A percentile compares a stretch with the other conserved stretches of the same genome.
These are phyloP conservation scores for Drosophila nigrodunni DNA, from an alignment of 1,140 invertebrate species.

Conservation along the genomic window DNA sequence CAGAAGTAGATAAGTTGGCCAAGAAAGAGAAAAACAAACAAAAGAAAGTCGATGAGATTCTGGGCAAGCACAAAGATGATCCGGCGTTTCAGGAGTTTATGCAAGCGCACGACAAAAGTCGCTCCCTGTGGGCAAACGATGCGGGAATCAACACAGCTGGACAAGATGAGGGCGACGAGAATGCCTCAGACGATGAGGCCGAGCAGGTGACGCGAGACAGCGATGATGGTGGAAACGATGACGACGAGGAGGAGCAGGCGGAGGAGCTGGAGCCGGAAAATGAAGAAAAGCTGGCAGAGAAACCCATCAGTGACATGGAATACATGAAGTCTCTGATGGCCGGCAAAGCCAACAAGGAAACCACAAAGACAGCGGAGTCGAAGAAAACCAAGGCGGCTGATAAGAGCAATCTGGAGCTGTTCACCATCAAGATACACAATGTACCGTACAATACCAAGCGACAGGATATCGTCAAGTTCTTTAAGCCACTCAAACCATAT, in stretches of 20 bases:
- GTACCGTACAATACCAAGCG: constrained; percentile 81
- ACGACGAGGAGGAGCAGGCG: constrained; percentile 64
- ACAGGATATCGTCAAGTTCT: constrained; percentile 88
- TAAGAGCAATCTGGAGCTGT: constrained; percentile 85
- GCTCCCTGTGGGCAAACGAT: constrained; percentile 91
- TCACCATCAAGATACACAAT: constrained; percentile 85
- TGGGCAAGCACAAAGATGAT: constrained; percentile 93
- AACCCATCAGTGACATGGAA: constrained; percentile 90
- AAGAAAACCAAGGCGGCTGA: constrained; percentile 24
- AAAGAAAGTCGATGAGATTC: constrained; percentile 87
- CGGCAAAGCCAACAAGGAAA: constrained; percentile 20
- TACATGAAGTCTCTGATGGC: constrained; percentile 88
- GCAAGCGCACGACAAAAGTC: constrained; percentile 89
- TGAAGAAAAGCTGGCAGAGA: constrained; percentile 86
- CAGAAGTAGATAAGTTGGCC: constrained; percentile 42
- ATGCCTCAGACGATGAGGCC: constrained; percentile 7
- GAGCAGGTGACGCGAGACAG: constrained; percentile 64
- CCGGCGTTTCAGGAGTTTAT: constrained; percentile 95
- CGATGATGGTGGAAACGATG: constrained; percentile 61
- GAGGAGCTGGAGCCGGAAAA: constrained; percentile 68
- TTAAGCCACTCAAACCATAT: constrained; percentile 91
- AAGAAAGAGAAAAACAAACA: constrained; percentile 84
- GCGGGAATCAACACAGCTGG: constrained; percentile 72
- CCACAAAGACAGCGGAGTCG: constrained; percentile 81
- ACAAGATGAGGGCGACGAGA: constrained; percentile 63